These are phyloP conservation scores for Drosophila hamatofila DNA, from an alignment of 2,888 invertebrate genomes.

Conservation along the genomic window DNA sequence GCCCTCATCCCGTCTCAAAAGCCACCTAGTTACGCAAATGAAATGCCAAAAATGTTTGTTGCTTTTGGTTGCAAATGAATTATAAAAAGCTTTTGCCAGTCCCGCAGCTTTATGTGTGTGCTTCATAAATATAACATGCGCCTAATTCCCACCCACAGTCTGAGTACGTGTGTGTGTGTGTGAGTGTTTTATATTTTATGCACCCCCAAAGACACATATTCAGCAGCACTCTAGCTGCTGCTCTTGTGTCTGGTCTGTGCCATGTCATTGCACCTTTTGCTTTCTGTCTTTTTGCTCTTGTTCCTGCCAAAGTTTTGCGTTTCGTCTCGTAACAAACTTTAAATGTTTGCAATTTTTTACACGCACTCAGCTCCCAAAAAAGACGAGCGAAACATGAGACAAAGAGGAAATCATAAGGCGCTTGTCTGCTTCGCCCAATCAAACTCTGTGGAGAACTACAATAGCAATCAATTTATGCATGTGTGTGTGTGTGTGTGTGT, in stretches of 20 bases:
- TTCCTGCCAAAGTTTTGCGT: constrained; percentile 37
- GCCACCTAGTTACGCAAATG: constrained; percentile 32
- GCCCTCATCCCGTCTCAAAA: not conserved
- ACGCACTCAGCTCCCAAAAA: constrained; percentile 14
- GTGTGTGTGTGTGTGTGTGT: not conserved
- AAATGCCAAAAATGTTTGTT: constrained; percentile 39
- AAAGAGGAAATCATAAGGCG: constrained; percentile 55
- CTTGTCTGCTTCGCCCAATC: constrained; percentile 47
- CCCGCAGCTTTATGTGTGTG: constrained; percentile 41
- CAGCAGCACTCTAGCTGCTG: constrained; percentile 4
- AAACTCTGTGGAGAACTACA: constrained; percentile 40
- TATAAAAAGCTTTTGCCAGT: constrained; percentile 51
- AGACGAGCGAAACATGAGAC: constrained; percentile 23
- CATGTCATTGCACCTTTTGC: constrained; percentile 53
- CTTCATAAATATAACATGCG: constrained; percentile 53
- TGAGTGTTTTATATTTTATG: constrained; percentile 57
- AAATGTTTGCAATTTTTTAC: constrained; percentile 69
- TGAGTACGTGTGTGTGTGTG: constrained; percentile 4
- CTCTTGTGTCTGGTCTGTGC: constrained; percentile 30
- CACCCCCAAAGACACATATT: constrained; percentile 31
- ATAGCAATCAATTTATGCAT: constrained; percentile 7
- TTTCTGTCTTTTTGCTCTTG: constrained; percentile 16
- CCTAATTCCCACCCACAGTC: constrained; percentile 28
- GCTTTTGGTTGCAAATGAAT: constrained; percentile 53
- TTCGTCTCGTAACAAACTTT: constrained; percentile 53